phyloP scores from a whole-genome alignment of 2,113 vertebrate genomes.

The Lycaon pictus region DNA sequence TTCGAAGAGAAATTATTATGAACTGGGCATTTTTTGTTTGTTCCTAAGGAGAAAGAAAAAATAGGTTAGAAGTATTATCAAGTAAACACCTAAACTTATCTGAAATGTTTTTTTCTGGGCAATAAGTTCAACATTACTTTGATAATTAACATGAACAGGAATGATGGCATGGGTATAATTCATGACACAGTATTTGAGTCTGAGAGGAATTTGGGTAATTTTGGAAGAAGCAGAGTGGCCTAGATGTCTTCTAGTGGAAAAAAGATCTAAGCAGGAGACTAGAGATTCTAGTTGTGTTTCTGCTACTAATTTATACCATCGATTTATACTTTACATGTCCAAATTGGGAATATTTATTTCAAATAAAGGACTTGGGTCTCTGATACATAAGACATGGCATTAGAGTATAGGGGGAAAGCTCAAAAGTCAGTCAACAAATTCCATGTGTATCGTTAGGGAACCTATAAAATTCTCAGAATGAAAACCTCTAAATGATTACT shows the following conservation, averaged over 20 bases:
- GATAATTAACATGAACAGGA: neutral
- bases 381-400: neutral
- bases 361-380: neutral
- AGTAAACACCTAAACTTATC: neutral
- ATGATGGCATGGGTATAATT: neutral
- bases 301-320: neutral
- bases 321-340: slow-evolving; percentile 45
- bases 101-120: slow-evolving; percentile 4
- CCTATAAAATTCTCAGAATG: neutral
- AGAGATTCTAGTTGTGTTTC: neutral
- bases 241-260: neutral
- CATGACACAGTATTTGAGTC: neutral
- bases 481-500: slow-evolving; percentile 82
- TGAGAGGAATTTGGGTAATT: slow-evolving; percentile 8
- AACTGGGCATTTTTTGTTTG: slow-evolving; percentile 99
- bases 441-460: neutral
- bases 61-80: neutral
- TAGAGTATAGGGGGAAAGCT: neutral
- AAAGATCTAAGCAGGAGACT: neutral
- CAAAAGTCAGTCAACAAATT: neutral
- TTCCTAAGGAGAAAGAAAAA: slow-evolving; percentile 89
- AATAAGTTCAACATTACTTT: slow-evolving; percentile 21
- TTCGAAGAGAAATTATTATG: slow-evolving; percentile 98
- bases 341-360: slow-evolving; percentile 37
- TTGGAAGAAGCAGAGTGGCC: neutral